Conservation (phyloP, 2,888 invertebrate genomes). For the Barypeithes pellucidus region DNA sequence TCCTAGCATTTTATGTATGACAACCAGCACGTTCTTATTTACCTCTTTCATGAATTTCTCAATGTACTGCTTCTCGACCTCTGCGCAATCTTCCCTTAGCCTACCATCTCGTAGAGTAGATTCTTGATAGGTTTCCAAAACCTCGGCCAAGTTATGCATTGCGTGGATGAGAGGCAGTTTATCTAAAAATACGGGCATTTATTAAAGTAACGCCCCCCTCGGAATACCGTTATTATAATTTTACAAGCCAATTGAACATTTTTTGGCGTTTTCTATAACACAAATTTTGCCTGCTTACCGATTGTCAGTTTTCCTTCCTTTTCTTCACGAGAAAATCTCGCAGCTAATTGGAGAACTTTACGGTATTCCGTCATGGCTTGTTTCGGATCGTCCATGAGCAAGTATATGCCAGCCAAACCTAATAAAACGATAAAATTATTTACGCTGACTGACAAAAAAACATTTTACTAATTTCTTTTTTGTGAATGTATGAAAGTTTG, state of each 20-base stretch:
- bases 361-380: conserved; percentile 77
- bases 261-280: too few relatives aligned
- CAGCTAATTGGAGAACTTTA: conserved; percentile 73
- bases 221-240: too few relatives aligned
- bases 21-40: too few relatives aligned
- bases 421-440: conserved; percentile 29
- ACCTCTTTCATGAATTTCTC: conserved; percentile 66
- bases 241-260: too few relatives aligned
- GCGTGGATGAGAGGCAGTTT: conserved; percentile 80
- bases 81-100: conserved; percentile 71
- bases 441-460: too few relatives aligned
- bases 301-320: conserved; percentile 68
- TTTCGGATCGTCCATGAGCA: conserved; percentile 73
- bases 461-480: too few relatives aligned
- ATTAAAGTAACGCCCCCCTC: too few relatives aligned
- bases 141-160: conserved; percentile 77
- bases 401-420: conserved; percentile 78
- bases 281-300: conserved; percentile 33
- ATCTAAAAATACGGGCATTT: too few relatives aligned
- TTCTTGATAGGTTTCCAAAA: conserved; percentile 67
- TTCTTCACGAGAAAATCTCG: conserved; percentile 67
- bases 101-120: conserved; percentile 73
- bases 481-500: too few relatives aligned
- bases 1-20: too few relatives aligned
- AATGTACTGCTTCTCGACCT: conserved; percentile 76